Base-by-base conservation (phyloP, 64 coral and sea anemone genomes). In the Cladopsammia gracilis region DNA sequence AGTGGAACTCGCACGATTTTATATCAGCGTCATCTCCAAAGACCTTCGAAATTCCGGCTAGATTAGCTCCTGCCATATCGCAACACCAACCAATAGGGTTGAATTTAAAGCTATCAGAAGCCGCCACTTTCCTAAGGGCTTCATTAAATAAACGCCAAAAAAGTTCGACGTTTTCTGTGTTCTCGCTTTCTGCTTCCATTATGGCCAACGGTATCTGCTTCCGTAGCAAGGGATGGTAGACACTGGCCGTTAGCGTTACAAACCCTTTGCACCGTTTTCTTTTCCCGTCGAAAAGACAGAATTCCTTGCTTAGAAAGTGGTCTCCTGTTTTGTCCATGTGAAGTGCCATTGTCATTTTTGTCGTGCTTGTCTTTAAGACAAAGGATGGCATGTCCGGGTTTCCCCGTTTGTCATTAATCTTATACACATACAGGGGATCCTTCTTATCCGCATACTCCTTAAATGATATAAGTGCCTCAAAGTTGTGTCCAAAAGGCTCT, bases 71-170 rank as follows among this genome's bases (percentile, higher is more conserved):
- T 4, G 89, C 89, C 89, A 83, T 91, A 62, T 82, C 77, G n/a
- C 45, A 81, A 10, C 87, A 90, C 88, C 88, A 81, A 13, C 88
- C 76, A 20, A 58, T 11, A 48, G 88, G 75, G 69, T 79, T 79
- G 72, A 90, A 90, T 24, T 4, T 71, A 18, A 16, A 19, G 6
- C 0, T 58, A 18, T 19, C 5, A 44, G 57, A 9, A 6, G n/a
- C 70, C 18, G 86, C 8, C n/a, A 61, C 24, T 0, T 88, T 75
- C 10, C 25, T 0, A 15, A 88, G 18, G 6, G 24, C 86, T 61
- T 88, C 86, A 19, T 88, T 88, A 60, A 88, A 88, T 7, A 16
- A 48, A 54, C 85, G n/a, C n/a, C 85, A 87, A 71, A 71, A 87
- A 4, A 87, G 48, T 23, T 16, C 65, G 11, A 52, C 51, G 49